Evolutionary conservation across 1,140 invertebrate species (phyloP).

Genomic region (Popillia japonica): DNA sequence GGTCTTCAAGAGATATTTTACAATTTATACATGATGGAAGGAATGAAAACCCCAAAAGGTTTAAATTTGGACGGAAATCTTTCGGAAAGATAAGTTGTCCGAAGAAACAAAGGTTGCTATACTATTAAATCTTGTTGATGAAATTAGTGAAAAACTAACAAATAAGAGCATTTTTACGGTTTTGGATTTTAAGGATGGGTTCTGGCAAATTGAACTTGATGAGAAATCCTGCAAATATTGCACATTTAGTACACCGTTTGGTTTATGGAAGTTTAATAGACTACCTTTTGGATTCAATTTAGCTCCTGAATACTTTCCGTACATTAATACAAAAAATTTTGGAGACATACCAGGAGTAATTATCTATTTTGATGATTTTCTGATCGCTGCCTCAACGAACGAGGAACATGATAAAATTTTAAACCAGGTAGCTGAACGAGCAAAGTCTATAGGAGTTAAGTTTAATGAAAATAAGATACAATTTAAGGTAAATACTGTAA

Average conservation of each 20-base stretch:
- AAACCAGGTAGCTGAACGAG: constrained; percentile 49
- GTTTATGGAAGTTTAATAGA: constrained; percentile 47
- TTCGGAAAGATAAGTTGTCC: too few relatives aligned
- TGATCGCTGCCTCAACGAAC: constrained; percentile 46
- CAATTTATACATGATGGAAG: too few relatives aligned
- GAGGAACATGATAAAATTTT: constrained; percentile 53
- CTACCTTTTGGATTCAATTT: constrained; percentile 46
- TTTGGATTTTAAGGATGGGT: constrained; percentile 47
- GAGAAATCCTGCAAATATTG: constrained; percentile 48
- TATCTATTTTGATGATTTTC: constrained; percentile 52
- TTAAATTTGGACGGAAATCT: too few relatives aligned
- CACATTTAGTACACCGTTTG: constrained; percentile 50
- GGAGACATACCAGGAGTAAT: constrained; percentile 46
- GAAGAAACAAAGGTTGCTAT: too few relatives aligned
- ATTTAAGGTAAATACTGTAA: constrained; percentile 52
- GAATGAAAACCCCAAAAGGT: too few relatives aligned
- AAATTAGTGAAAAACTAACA: not conserved
- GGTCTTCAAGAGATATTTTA: too few relatives aligned
- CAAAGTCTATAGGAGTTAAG: constrained; percentile 49
- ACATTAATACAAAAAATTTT: constrained; percentile 41
- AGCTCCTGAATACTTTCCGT: too few relatives aligned
- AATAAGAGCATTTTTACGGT: constrained; percentile 43
- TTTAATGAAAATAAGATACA: constrained; percentile 51
- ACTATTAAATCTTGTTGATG: too few relatives aligned
- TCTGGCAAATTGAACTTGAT: constrained; percentile 47